phyloP scores from a whole-genome alignment of 1,140 invertebrate species.

The Magallana angulata region DNA sequence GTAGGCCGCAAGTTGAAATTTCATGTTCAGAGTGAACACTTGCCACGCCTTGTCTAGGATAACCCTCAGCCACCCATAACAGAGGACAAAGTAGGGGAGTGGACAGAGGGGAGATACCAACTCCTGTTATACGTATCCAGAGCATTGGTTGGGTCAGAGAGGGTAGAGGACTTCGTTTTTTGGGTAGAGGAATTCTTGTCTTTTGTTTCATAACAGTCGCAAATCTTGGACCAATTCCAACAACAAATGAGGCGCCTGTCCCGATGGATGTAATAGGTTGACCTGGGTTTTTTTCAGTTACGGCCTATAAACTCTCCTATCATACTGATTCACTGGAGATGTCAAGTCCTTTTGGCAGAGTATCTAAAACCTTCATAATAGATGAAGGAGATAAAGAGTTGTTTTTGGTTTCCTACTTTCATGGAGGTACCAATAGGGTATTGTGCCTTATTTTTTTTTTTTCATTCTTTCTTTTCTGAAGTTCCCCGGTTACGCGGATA shows the following conservation, averaged over 20 bases:
- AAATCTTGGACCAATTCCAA: neutral
- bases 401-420: neutral
- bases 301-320: neutral
- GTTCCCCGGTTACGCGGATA: slow-evolving; percentile 1
- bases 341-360: neutral
- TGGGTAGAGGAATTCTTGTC: neutral
- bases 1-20: slow-evolving; percentile 26
- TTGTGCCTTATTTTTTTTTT: neutral
- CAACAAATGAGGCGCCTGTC: neutral
- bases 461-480: neutral
- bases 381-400: too few species aligned
- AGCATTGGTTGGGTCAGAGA: neutral
- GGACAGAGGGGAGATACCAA: neutral
- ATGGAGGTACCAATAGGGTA: neutral
- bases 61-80: slow-evolving; percentile 40
- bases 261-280: neutral
- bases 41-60: slow-evolving; percentile 35
- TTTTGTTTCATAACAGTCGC: neutral
- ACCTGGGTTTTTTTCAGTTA: neutral
- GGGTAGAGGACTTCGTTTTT: neutral
- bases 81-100: neutral
- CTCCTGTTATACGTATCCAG: neutral
- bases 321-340: slow-evolving; percentile 17
- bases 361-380: neutral
- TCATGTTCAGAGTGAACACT: slow-evolving; percentile 39